A percentile compares a stretch with the other conserved stretches of the same genome.
These are phyloP conservation scores for Platysteira castanea DNA, from an alignment of 2,113 vertebrate genomes.

Conservation along the genomic window DNA sequence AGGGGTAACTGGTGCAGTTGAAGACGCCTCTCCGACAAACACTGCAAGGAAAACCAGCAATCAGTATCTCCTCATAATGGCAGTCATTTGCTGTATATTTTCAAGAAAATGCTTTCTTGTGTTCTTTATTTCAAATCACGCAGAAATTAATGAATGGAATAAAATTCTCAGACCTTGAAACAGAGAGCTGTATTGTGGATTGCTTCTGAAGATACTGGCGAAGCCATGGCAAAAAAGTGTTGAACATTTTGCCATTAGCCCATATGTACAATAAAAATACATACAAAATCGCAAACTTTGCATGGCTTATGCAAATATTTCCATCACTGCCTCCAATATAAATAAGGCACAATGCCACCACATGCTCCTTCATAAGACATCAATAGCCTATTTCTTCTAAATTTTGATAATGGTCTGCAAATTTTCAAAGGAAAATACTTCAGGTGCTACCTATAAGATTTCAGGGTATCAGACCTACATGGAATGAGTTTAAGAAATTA, in stretches of 20 bases:
- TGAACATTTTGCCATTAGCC: neutral
- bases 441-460: neutral
- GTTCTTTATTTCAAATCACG: neutral
- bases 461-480: neutral
- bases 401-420: neutral
- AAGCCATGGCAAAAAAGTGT: neutral
- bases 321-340: neutral
- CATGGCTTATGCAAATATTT: neutral
- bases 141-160: neutral
- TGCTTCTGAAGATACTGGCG: neutral
- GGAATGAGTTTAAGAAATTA: neutral
- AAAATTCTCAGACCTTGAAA: neutral
- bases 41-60: conserved; percentile 68
- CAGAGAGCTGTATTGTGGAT: neutral
- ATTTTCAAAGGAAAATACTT: neutral
- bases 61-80: neutral
- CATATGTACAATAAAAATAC: neutral
- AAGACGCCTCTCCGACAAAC: conserved; percentile 92
- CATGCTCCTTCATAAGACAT: neutral
- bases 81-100: neutral
- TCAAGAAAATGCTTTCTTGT: neutral
- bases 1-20: conserved; percentile 92
- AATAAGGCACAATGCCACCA: neutral
- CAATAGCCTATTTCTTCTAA: neutral
- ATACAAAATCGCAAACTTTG: neutral